Evolutionary conservation across 2,797 vertebrate species (phyloP), one percentile per base, ranked within the genome.

Genomic region (Rhinophrynus dorsalis): DNA sequence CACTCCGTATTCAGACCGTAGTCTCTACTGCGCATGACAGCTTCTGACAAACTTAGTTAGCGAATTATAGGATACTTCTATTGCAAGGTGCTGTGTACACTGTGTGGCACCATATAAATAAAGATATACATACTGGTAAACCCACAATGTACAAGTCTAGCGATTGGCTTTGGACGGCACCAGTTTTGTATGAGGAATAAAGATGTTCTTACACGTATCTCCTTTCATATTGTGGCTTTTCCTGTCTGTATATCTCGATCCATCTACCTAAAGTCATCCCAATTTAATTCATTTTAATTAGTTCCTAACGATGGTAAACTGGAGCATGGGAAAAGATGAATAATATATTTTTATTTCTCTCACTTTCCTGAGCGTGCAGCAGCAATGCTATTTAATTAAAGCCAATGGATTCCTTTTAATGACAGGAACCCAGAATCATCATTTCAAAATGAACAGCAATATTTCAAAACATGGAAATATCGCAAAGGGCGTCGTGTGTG

Each of bases 371-470:
- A 33, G 33, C 32, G 26, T 72, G 58, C 60, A 30, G 42, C 32
- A 23, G 68, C 61, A 72, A 72, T 72, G 65, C 65, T 72, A 63
- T 72, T 72, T 72, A 72, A 72, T 72, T 72, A 72, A 72, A 72
- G 63, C 60, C 60, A 72, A 72, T 51, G 42, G 60, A n/a, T 56
- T 57, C 40, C 24, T 51, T 51, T 32, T 57, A 65, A 65, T 51
- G 61, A 72, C 26, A 60, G 58, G 68, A 26, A 40, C 42, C 33
- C 29, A 13, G 26, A 71, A 71, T 64, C 42, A 71, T 71, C 68
- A 64, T 64, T 71, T 64, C 52, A 58, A 71, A 64, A 71, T 58
- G 60, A 71, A 57, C 60, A 45, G 29, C 68, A 48, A n/a, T 71
- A 56, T 48, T 47, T 64, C 68, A 64, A 71, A 71, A 60, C 63